phyloP scores from a whole-genome alignment of 2,797 vertebrate genomes.

The Hippopotamyrus pictus region DNA sequence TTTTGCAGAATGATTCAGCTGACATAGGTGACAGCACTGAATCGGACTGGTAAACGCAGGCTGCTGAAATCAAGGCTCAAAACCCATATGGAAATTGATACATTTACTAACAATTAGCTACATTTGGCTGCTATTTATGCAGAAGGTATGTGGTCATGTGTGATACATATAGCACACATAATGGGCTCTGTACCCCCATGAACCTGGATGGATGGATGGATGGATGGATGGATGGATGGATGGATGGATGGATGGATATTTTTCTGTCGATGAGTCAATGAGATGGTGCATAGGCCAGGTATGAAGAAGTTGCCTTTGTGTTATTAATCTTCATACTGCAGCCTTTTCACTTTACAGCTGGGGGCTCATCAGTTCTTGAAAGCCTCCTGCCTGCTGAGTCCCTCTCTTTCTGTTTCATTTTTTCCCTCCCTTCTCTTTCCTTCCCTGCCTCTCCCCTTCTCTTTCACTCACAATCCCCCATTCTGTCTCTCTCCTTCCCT shows the following conservation, averaged over 20 bases:
- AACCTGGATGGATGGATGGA: background rate
- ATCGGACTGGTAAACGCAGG: background rate
- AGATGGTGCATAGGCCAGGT: background rate
- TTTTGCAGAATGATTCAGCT: background rate
- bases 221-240: no score
- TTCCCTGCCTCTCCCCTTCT: background rate
- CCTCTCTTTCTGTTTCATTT: background rate
- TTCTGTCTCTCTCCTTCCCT: background rate
- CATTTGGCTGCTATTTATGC: background rate
- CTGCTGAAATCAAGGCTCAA: background rate
- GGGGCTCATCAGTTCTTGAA: background rate
- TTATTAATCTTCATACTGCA: background rate
- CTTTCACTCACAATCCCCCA: background rate
- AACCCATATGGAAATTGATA: background rate
- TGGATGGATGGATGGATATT: background rate
- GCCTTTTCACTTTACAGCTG: background rate
- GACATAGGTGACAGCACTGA: background rate
- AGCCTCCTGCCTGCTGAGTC: background rate
- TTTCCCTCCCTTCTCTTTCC: background rate
- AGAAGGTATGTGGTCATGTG: background rate
- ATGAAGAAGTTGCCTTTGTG: background rate
- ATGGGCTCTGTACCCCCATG: no score
- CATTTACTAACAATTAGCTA: background rate
- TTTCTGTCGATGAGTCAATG: background rate
- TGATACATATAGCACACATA: background rate